Evolutionary conservation across 2,113 vertebrate genomes (phyloP).

Genomic region (Heloderma charlesbogerti): DNA sequence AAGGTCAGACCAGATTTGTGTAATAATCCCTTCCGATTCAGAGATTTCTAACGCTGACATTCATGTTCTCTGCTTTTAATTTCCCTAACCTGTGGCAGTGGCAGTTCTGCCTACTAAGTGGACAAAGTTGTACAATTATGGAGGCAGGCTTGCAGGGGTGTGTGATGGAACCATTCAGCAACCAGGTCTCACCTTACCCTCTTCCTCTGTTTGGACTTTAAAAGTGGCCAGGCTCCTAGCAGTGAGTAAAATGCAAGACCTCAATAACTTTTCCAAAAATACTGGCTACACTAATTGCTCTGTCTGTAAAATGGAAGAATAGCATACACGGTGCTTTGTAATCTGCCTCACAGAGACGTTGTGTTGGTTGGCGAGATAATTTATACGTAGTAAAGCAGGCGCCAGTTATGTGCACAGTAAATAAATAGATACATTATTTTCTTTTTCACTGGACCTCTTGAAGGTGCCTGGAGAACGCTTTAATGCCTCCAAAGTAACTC

Average conservation of each 20-base stretch:
- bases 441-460: not conserved
- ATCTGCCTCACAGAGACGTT: not conserved
- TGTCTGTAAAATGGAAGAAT: not conserved
- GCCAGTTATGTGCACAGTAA: not conserved
- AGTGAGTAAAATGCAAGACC: not conserved
- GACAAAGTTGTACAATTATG: no score
- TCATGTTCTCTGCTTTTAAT: no score
- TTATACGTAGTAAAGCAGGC: not conserved
- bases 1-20: no score
- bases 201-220: not conserved
- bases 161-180: no score
- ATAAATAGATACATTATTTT: not conserved
- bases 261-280: not conserved
- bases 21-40: no score
- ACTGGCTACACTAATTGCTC: not conserved
- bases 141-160: no score
- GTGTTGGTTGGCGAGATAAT: not conserved
- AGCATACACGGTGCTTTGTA: not conserved
- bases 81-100: no score
- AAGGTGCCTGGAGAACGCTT: not conserved
- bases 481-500: not conserved
- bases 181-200: no score
- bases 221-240: not conserved
- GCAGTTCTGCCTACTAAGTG: no score
- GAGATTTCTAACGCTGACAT: no score